These are phyloP conservation scores for Otus sunia DNA, from an alignment of 2,113 vertebrate genomes.

Conservation along the genomic window DNA sequence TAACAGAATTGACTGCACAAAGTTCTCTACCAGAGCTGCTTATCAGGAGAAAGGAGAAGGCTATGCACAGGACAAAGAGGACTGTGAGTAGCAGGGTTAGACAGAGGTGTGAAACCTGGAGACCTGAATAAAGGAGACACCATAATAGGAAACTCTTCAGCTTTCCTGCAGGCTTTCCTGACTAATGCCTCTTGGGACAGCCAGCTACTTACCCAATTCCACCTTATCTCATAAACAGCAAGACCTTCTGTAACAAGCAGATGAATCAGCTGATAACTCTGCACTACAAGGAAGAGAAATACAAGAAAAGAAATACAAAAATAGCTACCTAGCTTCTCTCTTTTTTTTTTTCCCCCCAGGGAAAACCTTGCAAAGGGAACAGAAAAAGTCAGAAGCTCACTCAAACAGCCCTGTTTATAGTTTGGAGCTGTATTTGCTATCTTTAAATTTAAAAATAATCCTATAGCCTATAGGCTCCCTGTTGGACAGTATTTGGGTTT, in stretches of 20 bases:
- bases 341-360: neutral
- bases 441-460: neutral
- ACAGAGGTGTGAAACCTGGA: neutral
- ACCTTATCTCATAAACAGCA: neutral
- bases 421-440: neutral
- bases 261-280: neutral
- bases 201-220: neutral
- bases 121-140: neutral
- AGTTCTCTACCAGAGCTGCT: neutral
- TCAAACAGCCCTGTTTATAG: neutral
- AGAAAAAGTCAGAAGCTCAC: neutral
- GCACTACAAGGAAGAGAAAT: neutral
- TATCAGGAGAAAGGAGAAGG: neutral
- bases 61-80: neutral
- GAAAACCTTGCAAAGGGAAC: neutral
- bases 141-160: neutral
- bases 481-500: neutral
- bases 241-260: neutral
- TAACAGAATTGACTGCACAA: neutral
- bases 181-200: neutral
- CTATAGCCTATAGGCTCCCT: neutral
- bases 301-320: neutral
- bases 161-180: neutral
- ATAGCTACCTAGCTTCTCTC: neutral
- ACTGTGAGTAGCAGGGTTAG: neutral